Conservation (phyloP, 2,797 vertebrate species). For the Enteromius argenteus region DNA sequence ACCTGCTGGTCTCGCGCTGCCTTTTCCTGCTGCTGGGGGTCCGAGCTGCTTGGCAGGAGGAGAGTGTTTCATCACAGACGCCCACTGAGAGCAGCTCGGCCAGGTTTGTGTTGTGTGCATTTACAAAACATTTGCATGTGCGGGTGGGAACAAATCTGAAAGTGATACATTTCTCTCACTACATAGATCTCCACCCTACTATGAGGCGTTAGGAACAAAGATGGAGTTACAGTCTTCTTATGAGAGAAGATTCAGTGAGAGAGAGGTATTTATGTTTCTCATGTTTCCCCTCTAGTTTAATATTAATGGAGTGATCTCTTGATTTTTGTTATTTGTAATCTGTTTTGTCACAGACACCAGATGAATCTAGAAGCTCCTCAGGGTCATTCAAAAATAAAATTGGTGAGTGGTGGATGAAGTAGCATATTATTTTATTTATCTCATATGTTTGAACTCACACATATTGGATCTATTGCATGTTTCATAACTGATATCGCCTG, state of each 20-base stretch:
- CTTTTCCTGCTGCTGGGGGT: conserved; percentile 83
- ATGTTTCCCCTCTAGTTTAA: background rate
- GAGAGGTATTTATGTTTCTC: conserved; percentile 20
- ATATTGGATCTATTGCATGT: background rate
- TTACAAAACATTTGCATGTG: conserved; percentile 37
- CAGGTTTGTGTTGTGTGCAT: conserved; percentile 64
- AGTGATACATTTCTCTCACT: background rate
- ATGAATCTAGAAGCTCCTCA: conserved; percentile 71
- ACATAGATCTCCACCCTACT: conserved; percentile 29
- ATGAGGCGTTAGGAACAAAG: conserved; percentile 30
- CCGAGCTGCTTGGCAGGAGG: conserved; percentile 79
- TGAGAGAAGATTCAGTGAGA: conserved; percentile 38
- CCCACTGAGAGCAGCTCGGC: conserved; percentile 47
- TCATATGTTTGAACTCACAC: background rate
- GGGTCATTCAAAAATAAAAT: conserved; percentile 78
- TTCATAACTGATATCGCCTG: background rate
- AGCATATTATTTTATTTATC: background rate
- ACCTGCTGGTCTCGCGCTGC: conserved; percentile 81
- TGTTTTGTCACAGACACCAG: conserved; percentile 67
- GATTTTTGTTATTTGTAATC: conserved; percentile 25
- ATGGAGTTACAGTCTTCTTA: conserved; percentile 24
- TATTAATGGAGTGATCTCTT: background rate
- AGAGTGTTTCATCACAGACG: conserved; percentile 62
- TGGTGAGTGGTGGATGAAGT: conserved; percentile 67
- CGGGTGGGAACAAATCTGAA: background rate